These are phyloP conservation scores for Suillia variegata DNA, from an alignment of 2,888 invertebrate species.

Conservation along the genomic window DNA sequence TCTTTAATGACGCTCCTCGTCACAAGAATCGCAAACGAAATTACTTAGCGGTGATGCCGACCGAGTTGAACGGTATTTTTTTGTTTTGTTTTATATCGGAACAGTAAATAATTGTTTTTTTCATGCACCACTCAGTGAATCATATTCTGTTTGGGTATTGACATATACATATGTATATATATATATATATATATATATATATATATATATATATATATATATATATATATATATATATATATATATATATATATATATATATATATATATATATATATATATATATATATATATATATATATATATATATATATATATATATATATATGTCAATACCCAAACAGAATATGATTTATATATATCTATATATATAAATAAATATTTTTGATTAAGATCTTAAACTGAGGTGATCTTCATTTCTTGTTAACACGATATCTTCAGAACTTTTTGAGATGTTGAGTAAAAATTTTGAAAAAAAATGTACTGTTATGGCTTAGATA, in stretches of 20 bases:
- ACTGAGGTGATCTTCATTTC: too few relatives aligned
- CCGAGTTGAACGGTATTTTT: too few relatives aligned
- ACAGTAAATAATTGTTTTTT: too few relatives aligned
- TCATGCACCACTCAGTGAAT: not conserved
- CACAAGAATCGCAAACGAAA: not conserved
- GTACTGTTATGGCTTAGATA: too few relatives aligned
- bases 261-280: conserved; percentile 6
- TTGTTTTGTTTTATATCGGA: too few relatives aligned
- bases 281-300: conserved; percentile 6
- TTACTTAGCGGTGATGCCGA: not conserved
- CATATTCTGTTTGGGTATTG: not conserved
- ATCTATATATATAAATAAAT: too few relatives aligned
- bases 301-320: conserved; percentile 4
- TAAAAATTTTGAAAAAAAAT: too few relatives aligned
- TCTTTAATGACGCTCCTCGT: conserved; percentile 16
- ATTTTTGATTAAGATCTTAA: too few relatives aligned
- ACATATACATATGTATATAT: conserved; percentile 2
- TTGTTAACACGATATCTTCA: too few relatives aligned
- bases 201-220: conserved; percentile 5
- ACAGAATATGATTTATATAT: too few relatives aligned
- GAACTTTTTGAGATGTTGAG: too few relatives aligned
- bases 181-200: conserved; percentile 6
- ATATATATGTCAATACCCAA: not conserved
- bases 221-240: conserved; percentile 6
- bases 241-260: conserved; percentile 5